Percentiles rank a stretch among this genome's conserved stretches.
Evolutionary conservation across 2,797 vertebrate genomes (phyloP).

Genomic region (Spondyliosoma cantharus): DNA sequence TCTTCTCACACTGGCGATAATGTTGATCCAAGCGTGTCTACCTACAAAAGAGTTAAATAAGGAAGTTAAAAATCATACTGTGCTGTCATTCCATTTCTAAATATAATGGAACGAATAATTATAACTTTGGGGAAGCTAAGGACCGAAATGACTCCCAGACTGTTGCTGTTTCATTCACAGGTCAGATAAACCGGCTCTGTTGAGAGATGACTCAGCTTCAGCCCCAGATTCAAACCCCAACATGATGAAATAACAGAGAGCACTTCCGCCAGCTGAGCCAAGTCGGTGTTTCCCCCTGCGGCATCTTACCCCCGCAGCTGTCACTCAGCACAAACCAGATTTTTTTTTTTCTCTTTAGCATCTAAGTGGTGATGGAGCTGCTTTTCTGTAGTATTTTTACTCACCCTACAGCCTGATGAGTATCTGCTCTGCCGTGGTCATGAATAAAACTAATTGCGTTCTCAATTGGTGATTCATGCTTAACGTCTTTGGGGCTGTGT

Average conservation of each 20-base stretch:
- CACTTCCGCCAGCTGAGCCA: slow-evolving; percentile 34
- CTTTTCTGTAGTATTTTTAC: slow-evolving; percentile 16
- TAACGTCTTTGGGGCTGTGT: not conserved
- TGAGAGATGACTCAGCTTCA: slow-evolving; percentile 39
- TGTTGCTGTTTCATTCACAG: not conserved
- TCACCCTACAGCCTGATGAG: not conserved
- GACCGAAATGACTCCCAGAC: not conserved
- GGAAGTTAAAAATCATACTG: not conserved
- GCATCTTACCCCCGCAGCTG: slow-evolving; percentile 41
- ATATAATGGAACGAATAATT: not conserved
- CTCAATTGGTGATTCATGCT: not conserved
- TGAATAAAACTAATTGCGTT: not conserved
- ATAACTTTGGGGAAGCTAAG: not conserved
- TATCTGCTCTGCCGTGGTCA: not conserved
- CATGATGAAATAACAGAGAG: slow-evolving; percentile 24
- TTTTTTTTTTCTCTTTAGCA: slow-evolving; percentile 1
- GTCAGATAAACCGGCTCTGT: slow-evolving; percentile 5
- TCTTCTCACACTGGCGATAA: not conserved
- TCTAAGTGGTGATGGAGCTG: slow-evolving; percentile 10
- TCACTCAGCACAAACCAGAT: slow-evolving; percentile 28
- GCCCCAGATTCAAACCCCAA: slow-evolving; percentile 16
- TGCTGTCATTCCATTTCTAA: not conserved
- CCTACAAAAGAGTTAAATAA: not conserved
- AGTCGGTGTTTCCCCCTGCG: slow-evolving; percentile 20
- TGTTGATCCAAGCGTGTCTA: not conserved